Conservation (phyloP, 1,140 invertebrate genomes). For the Fopius arisanus region DNA sequence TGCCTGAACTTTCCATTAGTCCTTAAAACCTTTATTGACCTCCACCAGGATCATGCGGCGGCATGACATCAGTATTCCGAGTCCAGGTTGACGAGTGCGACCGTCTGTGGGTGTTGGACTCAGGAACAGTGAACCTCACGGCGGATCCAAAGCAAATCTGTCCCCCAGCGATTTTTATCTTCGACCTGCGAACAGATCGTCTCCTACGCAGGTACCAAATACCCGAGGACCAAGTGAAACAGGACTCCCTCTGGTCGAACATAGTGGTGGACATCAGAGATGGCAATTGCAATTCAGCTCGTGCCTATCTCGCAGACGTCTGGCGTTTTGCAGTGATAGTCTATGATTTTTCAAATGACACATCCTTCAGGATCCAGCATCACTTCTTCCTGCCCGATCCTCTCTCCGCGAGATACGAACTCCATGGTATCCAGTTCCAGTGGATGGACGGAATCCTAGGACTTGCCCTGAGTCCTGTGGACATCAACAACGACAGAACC, state of each 20-base stretch:
- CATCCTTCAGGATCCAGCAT: constrained; percentile 77
- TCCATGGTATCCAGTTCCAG: constrained; percentile 78
- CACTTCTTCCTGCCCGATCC: constrained; percentile 82
- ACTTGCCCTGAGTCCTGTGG: constrained; percentile 71
- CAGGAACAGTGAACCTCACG: constrained; percentile 76
- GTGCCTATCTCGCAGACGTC: constrained; percentile 78
- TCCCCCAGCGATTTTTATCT: constrained; percentile 77
- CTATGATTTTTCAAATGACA: constrained; percentile 71
- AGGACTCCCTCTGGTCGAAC: constrained; percentile 79
- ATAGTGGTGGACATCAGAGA: constrained; percentile 74
- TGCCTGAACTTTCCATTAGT: not conserved
- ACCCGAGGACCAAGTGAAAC: constrained; percentile 71
- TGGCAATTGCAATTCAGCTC: constrained; percentile 71
- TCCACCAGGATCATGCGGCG: constrained; percentile 65
- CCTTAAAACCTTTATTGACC: not conserved
- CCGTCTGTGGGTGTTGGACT: constrained; percentile 80
- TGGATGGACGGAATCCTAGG: constrained; percentile 86
- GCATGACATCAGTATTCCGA: constrained; percentile 80
- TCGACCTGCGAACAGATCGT: constrained; percentile 73
- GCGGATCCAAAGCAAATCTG: constrained; percentile 74
- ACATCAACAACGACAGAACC: constrained; percentile 67
- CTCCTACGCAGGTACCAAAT: constrained; percentile 71
- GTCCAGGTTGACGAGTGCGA: constrained; percentile 75
- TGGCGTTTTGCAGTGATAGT: constrained; percentile 78
- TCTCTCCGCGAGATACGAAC: constrained; percentile 69